phyloP scores from a whole-genome alignment of 1,140 invertebrate genomes.

The Drosophila ambigua region DNA sequence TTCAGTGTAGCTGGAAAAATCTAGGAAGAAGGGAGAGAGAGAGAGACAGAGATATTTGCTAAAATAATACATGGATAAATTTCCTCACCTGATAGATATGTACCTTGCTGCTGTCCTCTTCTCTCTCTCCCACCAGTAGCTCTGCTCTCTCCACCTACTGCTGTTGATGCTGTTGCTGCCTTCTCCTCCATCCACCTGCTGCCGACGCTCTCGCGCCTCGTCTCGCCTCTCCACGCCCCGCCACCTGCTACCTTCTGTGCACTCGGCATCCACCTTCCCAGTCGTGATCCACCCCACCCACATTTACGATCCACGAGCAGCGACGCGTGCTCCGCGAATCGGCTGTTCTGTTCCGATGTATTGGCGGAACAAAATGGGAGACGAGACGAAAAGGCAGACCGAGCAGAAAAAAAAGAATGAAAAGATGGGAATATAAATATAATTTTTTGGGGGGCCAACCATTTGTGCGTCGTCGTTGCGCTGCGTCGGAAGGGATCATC shows the following conservation, averaged over 20 bases:
- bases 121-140: too few species aligned
- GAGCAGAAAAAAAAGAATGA: not conserved
- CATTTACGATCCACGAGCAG: slow-evolving; percentile 23
- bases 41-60: too few species aligned
- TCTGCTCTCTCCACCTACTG: too few species aligned
- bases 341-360: slow-evolving; percentile 6
- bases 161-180: slow-evolving; percentile 13
- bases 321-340: slow-evolving; percentile 24
- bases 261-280: slow-evolving; percentile 27
- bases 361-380: slow-evolving; percentile 21
- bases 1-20: too few species aligned
- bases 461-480: slow-evolving; percentile 55
- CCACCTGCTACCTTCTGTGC: slow-evolving; percentile 32
- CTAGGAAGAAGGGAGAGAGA: too few species aligned
- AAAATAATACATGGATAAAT: too few species aligned
- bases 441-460: slow-evolving; percentile 36
- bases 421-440: slow-evolving; percentile 54
- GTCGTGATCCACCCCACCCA: not conserved
- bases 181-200: not conserved
- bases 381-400: slow-evolving; percentile 6
- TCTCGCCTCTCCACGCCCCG: too few species aligned
- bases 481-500: slow-evolving; percentile 36
- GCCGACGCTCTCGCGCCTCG: not conserved
- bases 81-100: too few species aligned
- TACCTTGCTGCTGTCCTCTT: too few species aligned